phyloP scores from a whole-genome alignment of 2,113 vertebrate species.

The Baryphthengus martii region DNA sequence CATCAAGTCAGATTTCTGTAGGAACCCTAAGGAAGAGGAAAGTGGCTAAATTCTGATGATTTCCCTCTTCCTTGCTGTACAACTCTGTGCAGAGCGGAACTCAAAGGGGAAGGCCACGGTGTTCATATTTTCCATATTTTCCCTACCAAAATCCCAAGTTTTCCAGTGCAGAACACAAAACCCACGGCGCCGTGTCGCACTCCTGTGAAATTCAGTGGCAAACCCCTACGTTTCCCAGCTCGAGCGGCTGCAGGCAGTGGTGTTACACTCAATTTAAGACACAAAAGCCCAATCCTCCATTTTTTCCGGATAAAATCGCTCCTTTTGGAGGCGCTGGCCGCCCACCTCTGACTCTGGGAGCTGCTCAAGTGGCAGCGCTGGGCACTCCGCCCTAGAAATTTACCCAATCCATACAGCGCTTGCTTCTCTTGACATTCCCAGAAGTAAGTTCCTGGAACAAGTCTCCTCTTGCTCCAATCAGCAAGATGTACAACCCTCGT shows the following conservation, averaged over 20 bases:
- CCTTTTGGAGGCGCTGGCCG: not conserved
- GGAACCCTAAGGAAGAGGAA: not conserved
- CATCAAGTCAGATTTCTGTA: not conserved
- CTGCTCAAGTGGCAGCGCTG: not conserved
- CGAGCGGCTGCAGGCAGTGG: not conserved
- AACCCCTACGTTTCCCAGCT: not conserved
- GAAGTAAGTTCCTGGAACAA: not conserved
- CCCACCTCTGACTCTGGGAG: not conserved
- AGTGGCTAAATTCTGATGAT: not conserved
- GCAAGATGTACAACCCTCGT: not conserved
- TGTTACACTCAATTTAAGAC: not conserved
- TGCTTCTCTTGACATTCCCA: too few species aligned
- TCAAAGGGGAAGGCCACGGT: not conserved
- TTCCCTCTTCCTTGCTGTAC: not conserved
- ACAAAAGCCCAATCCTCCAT: not conserved
- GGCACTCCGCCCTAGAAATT: not conserved
- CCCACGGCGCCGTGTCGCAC: accelerated
- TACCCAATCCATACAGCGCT: not conserved
- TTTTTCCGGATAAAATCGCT: not conserved
- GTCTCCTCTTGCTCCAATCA: not conserved
- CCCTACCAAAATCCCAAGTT: not conserved
- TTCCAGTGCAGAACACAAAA: not conserved
- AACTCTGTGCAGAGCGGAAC: not conserved
- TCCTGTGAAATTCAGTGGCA: not conserved
- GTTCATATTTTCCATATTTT: accelerated